Conservation (phyloP, 2,113 vertebrate species). For the Nibea coibor region DNA sequence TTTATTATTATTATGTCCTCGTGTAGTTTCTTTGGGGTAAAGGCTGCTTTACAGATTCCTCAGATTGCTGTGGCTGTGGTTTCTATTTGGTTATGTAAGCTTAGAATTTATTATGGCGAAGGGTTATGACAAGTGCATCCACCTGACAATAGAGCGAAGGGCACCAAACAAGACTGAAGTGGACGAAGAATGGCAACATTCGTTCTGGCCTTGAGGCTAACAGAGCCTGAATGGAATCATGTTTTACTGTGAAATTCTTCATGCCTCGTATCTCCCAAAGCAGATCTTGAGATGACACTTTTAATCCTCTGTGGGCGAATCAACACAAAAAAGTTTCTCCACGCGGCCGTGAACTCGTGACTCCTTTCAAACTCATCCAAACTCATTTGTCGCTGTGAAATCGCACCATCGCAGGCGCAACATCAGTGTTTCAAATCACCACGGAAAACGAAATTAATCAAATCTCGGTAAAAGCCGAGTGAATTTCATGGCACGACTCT, state of each 20-base stretch:
- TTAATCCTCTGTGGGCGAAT: constrained; percentile 9
- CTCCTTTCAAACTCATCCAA: constrained; percentile 25
- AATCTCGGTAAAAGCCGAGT: constrained; percentile 10
- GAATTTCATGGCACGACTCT: constrained; percentile 37
- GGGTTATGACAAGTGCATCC: background rate
- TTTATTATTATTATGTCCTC: too few relatives aligned
- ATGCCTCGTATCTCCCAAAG: background rate
- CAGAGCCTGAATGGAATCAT: background rate
- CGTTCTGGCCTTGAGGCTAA: constrained; percentile 5
- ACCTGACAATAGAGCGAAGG: background rate
- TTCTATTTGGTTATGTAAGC: background rate
- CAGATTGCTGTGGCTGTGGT: background rate
- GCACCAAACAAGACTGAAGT: background rate
- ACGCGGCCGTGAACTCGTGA: constrained; percentile 11
- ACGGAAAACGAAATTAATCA: constrained; percentile 34
- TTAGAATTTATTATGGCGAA: background rate
- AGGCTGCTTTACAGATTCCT: background rate
- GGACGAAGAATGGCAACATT: background rate
- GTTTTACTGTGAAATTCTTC: constrained; percentile 3
- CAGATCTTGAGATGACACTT: constrained; percentile 9
- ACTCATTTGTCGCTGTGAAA: constrained; percentile 30
- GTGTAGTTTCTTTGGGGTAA: background rate
- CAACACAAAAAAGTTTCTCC: background rate
- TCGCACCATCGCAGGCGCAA: background rate
- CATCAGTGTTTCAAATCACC: constrained; percentile 12